A percentile compares a stretch with the other conserved stretches of the same genome.
Evolutionary conservation across 2,888 invertebrate genomes (phyloP).

Genomic region (Thelaira solivaga): DNA sequence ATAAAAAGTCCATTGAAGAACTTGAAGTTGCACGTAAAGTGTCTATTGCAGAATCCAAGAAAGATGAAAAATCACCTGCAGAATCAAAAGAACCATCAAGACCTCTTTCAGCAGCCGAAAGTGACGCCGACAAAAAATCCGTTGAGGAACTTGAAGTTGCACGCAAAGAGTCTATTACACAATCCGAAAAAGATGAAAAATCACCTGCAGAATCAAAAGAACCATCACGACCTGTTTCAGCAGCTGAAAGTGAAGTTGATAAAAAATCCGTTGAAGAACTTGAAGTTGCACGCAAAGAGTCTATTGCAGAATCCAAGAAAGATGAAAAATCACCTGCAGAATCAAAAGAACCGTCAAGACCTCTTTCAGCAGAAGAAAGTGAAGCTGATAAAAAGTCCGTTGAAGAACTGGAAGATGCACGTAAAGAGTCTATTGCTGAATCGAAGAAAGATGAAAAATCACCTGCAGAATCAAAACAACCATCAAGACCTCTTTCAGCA

Average conservation of each 20-base stretch:
- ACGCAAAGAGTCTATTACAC: slow-evolving; percentile 2
- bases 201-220: slow-evolving; percentile 42
- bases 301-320: slow-evolving; percentile 28
- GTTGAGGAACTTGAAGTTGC: background rate
- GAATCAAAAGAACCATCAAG: slow-evolving; percentile 53
- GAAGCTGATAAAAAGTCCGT: slow-evolving; percentile 6
- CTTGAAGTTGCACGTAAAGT: background rate
- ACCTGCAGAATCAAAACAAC: slow-evolving; percentile 58
- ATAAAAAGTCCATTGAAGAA: slow-evolving; percentile 27
- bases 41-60: background rate
- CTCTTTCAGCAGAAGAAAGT: slow-evolving; percentile 64
- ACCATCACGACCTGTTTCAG: slow-evolving; percentile 53
- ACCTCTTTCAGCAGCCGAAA: slow-evolving; percentile 50
- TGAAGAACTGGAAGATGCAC: slow-evolving; percentile 67
- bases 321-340: background rate
- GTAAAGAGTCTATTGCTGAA: slow-evolving; percentile 66
- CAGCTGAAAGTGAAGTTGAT: slow-evolving; percentile 28
- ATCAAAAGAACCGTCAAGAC: slow-evolving; percentile 66
- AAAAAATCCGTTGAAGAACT: background rate
- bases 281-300: slow-evolving; percentile 57
- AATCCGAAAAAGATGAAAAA: slow-evolving; percentile 38
- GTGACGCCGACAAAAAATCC: slow-evolving; percentile 47
- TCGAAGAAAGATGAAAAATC: slow-evolving; percentile 51
- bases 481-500: slow-evolving; percentile 60
- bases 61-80: slow-evolving; percentile 45